Conservation (phyloP, 2,888 invertebrate genomes). For the Itoplectis maculator region DNA sequence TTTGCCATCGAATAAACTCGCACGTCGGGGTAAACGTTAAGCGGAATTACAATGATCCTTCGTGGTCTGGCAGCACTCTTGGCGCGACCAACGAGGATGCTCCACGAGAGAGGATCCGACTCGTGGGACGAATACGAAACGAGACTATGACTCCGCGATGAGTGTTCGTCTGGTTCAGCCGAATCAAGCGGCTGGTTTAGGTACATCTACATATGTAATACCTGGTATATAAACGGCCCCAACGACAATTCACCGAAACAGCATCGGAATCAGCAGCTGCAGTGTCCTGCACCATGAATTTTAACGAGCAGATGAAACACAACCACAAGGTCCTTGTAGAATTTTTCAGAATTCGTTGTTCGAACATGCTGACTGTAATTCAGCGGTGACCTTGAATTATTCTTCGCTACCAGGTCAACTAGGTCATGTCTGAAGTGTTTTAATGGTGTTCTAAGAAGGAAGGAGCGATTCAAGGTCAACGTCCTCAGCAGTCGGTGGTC, state of each 20-base stretch:
- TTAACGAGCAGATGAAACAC: slow-evolving; percentile 18
- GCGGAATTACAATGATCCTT: slow-evolving; percentile 39
- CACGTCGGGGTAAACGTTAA: slow-evolving; percentile 27
- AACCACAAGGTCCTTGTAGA: neutral
- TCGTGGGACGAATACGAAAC: slow-evolving; percentile 50
- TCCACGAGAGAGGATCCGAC: slow-evolving; percentile 38
- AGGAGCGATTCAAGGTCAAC: too few relatives aligned
- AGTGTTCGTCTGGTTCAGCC: slow-evolving; percentile 24
- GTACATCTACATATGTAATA: slow-evolving; percentile 36
- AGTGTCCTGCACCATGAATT: slow-evolving; percentile 42
- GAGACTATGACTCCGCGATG: slow-evolving; percentile 35
- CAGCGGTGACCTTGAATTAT: neutral
- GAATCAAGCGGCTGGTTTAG: slow-evolving; percentile 18
- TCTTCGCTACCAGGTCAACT: too few relatives aligned
- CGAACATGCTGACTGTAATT: slow-evolving; percentile 18
- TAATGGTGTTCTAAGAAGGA: too few relatives aligned
- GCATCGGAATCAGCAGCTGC: slow-evolving; percentile 42
- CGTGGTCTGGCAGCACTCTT: slow-evolving; percentile 3
- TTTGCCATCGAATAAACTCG: slow-evolving; percentile 23
- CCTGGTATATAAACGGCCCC: slow-evolving; percentile 21
- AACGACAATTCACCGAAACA: slow-evolving; percentile 17
- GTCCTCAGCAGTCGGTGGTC: too few relatives aligned
- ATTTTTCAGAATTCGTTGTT: neutral
- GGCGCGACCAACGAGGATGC: slow-evolving; percentile 10
- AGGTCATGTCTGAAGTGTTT: too few relatives aligned